Evolutionary conservation across 2,888 invertebrate species (phyloP), one percentile per base, ranked within the genome.

Genomic region (Ceraclea dissimilis): DNA sequence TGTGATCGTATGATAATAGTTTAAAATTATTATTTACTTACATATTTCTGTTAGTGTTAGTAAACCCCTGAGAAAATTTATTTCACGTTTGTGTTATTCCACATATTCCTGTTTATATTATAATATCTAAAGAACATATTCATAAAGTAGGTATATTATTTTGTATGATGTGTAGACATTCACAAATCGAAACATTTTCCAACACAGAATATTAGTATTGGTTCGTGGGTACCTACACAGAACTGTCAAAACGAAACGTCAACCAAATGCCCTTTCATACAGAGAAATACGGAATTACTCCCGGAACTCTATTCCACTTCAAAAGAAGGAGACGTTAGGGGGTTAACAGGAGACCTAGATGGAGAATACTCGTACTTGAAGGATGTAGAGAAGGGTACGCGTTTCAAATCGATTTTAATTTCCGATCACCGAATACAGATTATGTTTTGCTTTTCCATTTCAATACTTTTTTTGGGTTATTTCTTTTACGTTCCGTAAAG

Each of bases 391-490:
- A 39, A 19, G 48, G 46, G 57, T 46, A 34, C 51, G 54, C 52
- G 58, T 39, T 52, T 56, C 59, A 51, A 61, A 61, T 61, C 59
- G 61, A 61, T 60, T 61, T 61, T 61, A 59, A 61, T 61, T 61
- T 61, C 61, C 61, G 61, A 61, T 61, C 59, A 58, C 61, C 57
- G 61, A 61, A 59, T 59, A 61, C 59, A 61, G 59, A 61, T 61
- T 61, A 61, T 61, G 58, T 60, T 61, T 61, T 61, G 59, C 61
- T 61, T 61, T 61, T 61, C 57, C 59, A 57, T 59, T 61, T 56
- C 59, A 56, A 61, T 61, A 57, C 59, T 54, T 56, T 59, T 26
- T 55, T 55, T 51, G 55, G 55, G 55, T 33, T 55, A 51, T 55
- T 55, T 55, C 55, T 55, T 55, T 55, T 55, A 34, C 51, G 31